A percentile compares a stretch with the other conserved stretches of the same genome.
Conservation (phyloP, 53 echinoderm and acorn worm genomes). For the Holothuria leucospilota region DNA sequence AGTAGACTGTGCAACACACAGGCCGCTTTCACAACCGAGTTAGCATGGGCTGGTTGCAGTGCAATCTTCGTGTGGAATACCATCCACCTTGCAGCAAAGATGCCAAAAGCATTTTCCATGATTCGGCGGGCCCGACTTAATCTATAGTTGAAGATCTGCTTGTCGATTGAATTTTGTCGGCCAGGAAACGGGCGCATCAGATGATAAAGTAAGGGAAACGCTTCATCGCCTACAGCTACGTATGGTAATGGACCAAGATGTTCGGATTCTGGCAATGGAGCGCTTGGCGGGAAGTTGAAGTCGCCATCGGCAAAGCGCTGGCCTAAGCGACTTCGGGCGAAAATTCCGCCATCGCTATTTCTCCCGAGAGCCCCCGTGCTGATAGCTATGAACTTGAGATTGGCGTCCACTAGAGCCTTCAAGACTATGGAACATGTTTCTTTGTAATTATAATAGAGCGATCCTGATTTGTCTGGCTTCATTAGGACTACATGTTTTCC, state of each 20-base stretch:
- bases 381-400: background rate
- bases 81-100: conserved; percentile 57
- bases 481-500: background rate
- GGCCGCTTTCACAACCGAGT: conserved; percentile 65
- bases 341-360: background rate
- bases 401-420: background rate
- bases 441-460: background rate
- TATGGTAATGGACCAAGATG: conserved; percentile 11
- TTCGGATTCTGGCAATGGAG: conserved; percentile 4
- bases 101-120: conserved; percentile 21
- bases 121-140: conserved; percentile 54
- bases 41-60: conserved; percentile 31
- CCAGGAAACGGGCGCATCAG: conserved; percentile 75
- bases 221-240: conserved; percentile 5
- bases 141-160: conserved; percentile 53
- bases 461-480: background rate
- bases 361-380: background rate
- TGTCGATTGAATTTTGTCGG: background rate
- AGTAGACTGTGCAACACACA: conserved; percentile 70
- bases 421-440: background rate
- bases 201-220: conserved; percentile 56
- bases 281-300: conserved; percentile 28
- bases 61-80: conserved; percentile 48
- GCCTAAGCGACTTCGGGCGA: conserved; percentile 17
- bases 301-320: conserved; percentile 23